Percentiles rank a stretch among this genome's conserved stretches.
Evolutionary conservation across 1,140 invertebrate genomes (phyloP).

Genomic region (Lordiphosa collinella): DNA sequence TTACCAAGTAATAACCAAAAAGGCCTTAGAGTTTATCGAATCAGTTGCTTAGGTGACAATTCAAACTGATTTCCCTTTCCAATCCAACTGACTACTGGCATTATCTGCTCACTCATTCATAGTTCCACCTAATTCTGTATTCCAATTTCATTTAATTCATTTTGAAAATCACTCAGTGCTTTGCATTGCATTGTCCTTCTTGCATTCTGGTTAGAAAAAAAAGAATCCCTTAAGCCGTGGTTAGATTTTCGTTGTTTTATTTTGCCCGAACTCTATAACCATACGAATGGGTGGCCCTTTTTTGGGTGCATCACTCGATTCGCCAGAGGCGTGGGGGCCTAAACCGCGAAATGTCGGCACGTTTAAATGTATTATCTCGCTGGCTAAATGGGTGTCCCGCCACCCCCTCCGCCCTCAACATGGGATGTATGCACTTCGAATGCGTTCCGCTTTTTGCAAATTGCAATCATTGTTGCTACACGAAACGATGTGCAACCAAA

Average conservation of each 20-base stretch:
- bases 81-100: no score
- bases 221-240: no score
- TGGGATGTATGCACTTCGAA: slow-evolving; percentile 41
- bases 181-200: no score
- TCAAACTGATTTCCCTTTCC: no score
- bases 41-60: no score
- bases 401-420: background rate
- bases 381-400: slow-evolving; percentile 15
- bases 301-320: slow-evolving; percentile 22
- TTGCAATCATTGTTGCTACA: slow-evolving; percentile 65
- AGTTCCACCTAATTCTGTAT: no score
- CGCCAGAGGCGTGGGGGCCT: slow-evolving; percentile 4
- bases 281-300: background rate
- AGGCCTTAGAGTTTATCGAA: no score
- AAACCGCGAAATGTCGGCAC: slow-evolving; percentile 48
- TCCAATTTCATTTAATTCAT: no score
- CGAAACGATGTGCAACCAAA: slow-evolving; percentile 19
- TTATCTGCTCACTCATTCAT: no score
- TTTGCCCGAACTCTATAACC: background rate
- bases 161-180: no score
- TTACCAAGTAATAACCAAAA: no score
- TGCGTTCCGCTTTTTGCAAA: slow-evolving; percentile 63
- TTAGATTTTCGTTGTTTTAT: background rate
- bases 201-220: no score
- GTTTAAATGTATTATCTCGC: slow-evolving; percentile 59